Percentiles rank a stretch among this genome's conserved stretches.
Evolutionary conservation across 2,888 invertebrate genomes (phyloP).

Genomic region (Mesochorus sp.): DNA sequence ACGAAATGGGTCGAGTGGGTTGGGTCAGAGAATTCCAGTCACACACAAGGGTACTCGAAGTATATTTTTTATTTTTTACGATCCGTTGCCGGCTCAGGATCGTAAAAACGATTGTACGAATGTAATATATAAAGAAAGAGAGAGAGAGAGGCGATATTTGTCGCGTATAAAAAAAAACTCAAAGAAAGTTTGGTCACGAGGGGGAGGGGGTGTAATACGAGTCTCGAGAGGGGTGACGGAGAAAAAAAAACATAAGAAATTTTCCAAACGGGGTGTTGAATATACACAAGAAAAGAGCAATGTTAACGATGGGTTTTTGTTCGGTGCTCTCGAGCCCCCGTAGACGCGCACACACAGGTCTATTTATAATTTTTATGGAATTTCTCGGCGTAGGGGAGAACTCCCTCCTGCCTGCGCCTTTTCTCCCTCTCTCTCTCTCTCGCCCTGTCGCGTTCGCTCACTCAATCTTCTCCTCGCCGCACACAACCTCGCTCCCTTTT

Average conservation of each 20-base stretch:
- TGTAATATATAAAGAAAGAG: no score
- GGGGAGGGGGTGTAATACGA: background rate
- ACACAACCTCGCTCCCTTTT: slow-evolving; percentile 20
- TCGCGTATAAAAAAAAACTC: background rate
- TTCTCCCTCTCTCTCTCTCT: background rate
- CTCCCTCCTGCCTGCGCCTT: slow-evolving; percentile 8
- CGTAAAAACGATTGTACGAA: no score
- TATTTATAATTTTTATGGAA: slow-evolving; percentile 63
- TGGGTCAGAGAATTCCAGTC: no score
- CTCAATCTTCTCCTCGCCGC: background rate
- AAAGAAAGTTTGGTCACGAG: background rate
- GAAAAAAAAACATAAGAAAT: background rate
- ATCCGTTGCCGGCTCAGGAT: no score
- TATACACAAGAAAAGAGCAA: background rate
- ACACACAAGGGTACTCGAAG: no score
- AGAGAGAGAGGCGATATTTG: background rate
- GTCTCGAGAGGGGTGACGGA: background rate
- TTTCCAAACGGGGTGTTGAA: slow-evolving; percentile 16
- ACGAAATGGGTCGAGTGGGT: no score
- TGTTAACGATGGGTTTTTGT: slow-evolving; percentile 31
- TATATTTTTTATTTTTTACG: no score
- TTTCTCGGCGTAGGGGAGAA: slow-evolving; percentile 49
- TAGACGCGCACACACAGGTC: slow-evolving; percentile 11
- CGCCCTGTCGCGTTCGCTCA: background rate
- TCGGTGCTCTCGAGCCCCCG: slow-evolving; percentile 1